These are phyloP conservation scores for Hydrotaea diabolus DNA, from an alignment of 2,888 invertebrate genomes.

Conservation along the genomic window DNA sequence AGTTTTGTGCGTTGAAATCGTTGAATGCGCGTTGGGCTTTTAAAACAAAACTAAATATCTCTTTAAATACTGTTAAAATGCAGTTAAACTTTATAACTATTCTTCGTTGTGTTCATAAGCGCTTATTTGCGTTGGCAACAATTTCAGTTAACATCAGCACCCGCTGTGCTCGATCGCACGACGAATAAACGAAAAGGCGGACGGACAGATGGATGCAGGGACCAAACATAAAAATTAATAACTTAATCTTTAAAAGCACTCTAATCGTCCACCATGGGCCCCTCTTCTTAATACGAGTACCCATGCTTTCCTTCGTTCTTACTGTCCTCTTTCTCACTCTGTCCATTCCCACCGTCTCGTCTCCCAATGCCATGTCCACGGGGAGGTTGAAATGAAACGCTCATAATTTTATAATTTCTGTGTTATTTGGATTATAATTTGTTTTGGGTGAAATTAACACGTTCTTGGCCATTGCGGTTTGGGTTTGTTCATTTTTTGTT, in stretches of 20 bases:
- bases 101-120: background rate
- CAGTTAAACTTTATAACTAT: conserved; percentile 62
- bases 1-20: background rate
- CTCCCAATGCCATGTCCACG: background rate
- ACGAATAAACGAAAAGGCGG: too few species aligned
- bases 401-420: conserved; percentile 38
- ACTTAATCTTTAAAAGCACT: conserved; percentile 66
- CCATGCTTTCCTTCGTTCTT: background rate
- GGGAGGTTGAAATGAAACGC: conserved; percentile 45
- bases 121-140: background rate
- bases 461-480: background rate
- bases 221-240: conserved; percentile 61
- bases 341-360: background rate
- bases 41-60: background rate
- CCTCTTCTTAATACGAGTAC: too few species aligned
- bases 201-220: conserved; percentile 17
- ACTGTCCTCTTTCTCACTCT: background rate
- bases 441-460: conserved; percentile 15
- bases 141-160: conserved; percentile 54
- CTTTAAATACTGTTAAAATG: conserved; percentile 60
- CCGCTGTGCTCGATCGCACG: conserved; percentile 56
- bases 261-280: conserved; percentile 53
- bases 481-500: too few species aligned
- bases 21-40: background rate
- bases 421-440: conserved; percentile 30